Conservation (phyloP, 2,888 invertebrate genomes). For the Ophraella communa region DNA sequence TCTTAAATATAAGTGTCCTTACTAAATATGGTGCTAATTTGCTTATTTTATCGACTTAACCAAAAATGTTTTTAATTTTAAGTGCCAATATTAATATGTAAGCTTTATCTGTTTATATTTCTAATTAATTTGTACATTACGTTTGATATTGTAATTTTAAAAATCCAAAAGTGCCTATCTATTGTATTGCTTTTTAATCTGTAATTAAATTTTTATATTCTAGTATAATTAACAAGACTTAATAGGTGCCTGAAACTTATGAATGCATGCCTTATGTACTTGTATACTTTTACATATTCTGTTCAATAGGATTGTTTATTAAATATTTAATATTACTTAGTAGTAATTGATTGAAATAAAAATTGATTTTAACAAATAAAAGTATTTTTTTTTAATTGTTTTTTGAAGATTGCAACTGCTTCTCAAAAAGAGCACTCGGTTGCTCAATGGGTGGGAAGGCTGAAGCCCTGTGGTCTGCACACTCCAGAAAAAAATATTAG, state of each 20-base stretch:
- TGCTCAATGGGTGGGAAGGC: too few species aligned
- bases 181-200: slow-evolving; percentile 22
- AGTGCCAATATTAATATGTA: slow-evolving; percentile 47
- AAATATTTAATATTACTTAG: slow-evolving; percentile 21
- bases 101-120: slow-evolving; percentile 37
- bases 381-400: too few species aligned
- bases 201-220: slow-evolving; percentile 23
- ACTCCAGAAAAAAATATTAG: too few species aligned
- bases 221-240: slow-evolving; percentile 35
- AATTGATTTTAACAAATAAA: slow-evolving; percentile 25
- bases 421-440: too few species aligned
- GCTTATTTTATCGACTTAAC: slow-evolving; percentile 44
- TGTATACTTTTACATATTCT: slow-evolving; percentile 26
- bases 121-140: slow-evolving; percentile 30
- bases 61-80: slow-evolving; percentile 45
- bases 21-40: slow-evolving; percentile 50
- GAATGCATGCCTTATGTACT: slow-evolving; percentile 36
- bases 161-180: slow-evolving; percentile 28
- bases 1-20: slow-evolving; percentile 46
- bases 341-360: slow-evolving; percentile 26
- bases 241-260: slow-evolving; percentile 36
- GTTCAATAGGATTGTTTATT: slow-evolving; percentile 33
- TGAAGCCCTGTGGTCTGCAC: too few species aligned
- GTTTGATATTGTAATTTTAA: slow-evolving; percentile 20
- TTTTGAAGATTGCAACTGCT: too few species aligned